Percentiles rank a stretch among this genome's conserved stretches.
Evolutionary conservation across 2,797 vertebrate species (phyloP).

Genomic region (Pangasius krempfi): DNA sequence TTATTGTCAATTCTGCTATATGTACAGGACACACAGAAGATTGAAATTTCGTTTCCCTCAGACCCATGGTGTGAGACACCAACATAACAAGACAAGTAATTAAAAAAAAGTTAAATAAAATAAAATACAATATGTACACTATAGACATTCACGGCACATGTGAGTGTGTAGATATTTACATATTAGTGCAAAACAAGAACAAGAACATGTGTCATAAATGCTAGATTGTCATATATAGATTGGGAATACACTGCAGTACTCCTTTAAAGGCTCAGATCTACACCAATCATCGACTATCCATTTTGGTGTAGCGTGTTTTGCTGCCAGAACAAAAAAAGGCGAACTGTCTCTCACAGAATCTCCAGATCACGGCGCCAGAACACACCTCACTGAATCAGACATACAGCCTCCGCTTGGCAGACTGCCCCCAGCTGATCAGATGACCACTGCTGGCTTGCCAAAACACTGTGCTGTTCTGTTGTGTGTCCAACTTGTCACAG

Average conservation of each 20-base stretch:
- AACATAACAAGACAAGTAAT: too few relatives aligned
- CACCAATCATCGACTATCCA: not conserved
- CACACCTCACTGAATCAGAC: slow-evolving; percentile 2
- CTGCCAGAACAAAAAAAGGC: not conserved
- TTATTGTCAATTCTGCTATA: too few relatives aligned
- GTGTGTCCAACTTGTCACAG: too few relatives aligned
- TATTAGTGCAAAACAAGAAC: too few relatives aligned
- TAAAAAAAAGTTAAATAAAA: too few relatives aligned
- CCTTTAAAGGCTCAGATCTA: not conserved
- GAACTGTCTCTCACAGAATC: not conserved
- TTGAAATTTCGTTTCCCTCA: too few relatives aligned
- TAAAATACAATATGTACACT: too few relatives aligned
- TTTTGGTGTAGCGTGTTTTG: not conserved
- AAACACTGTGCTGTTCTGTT: not conserved
- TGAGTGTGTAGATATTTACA: too few relatives aligned
- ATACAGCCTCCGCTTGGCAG: not conserved
- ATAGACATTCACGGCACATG: too few relatives aligned
- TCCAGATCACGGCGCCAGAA: not conserved
- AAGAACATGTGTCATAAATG: not conserved
- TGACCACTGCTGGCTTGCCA: slow-evolving; percentile 19
- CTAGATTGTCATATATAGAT: not conserved
- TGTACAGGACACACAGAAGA: too few relatives aligned
- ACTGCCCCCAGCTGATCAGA: slow-evolving; percentile 7
- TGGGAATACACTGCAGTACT: not conserved
- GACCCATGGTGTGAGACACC: too few relatives aligned